Base-by-base conservation (phyloP, 2,888 invertebrate species). In the Limnephilus rhombicus region DNA sequence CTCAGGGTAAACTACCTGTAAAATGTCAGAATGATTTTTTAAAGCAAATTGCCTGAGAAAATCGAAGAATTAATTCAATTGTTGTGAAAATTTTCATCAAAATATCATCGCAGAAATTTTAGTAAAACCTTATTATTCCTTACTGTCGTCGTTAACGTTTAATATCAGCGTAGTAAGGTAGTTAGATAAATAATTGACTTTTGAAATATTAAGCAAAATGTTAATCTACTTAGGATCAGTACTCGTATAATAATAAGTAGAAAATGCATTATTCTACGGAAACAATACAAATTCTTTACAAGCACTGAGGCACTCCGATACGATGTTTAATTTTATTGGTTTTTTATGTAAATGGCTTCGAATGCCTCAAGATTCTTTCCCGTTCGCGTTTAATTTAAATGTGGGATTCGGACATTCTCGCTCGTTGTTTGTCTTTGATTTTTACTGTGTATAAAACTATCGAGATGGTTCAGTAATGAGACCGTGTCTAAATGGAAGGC, bases 231-330 rank as follows among this genome's bases (percentile, higher is more conserved):
- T 68, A 9, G 24, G 24, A 68, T 68, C 68, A 68, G 24, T 24
- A 68, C 24, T 24, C 24, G 68, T 68, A 68, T 68, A 68, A 24
- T 68, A 68, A 24, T 24, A n/a, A 24, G 24, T 68, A 7, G 24
- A 68, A 68, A 24, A 68, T 68, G 68, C 68, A n/a, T 68, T 68
- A 68, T 24, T 68, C n/a, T n/a, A 24, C 68, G 68, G 68, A n/a
- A 83, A 83, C 83, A 83, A 83, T 83, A 83, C 83, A 24, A 24
- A 68, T 68, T 68, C 68, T 68, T 68, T 24, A 68, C 68, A 68
- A 24, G 24, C n/a, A 41, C 83, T 15, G 37, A 18, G 37, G 37
- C 83, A 83, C 34, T 83, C 24, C 37, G 37, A 83, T 83, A 31
- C 37, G 24, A 34, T 37, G 37, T 15, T 34, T 37, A 34, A 83